phyloP scores from a whole-genome alignment of 2,797 vertebrate genomes.

The Cyprinodon diabolis region DNA sequence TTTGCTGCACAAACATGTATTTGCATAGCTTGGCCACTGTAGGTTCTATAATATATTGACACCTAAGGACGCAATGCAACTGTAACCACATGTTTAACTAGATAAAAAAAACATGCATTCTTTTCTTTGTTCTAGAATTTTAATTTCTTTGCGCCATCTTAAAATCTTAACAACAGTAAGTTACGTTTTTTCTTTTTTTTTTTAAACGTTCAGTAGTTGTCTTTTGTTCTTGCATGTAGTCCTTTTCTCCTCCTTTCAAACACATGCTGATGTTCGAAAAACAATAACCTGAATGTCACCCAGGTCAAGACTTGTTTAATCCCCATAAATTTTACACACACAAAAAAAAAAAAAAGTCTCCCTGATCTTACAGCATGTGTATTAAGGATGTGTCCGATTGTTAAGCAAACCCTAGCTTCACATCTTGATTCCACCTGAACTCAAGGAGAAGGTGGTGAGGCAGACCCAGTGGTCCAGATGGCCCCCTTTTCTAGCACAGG shows the following conservation, averaged over 20 bases:
- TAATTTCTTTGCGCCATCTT: neutral
- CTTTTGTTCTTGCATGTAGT: neutral
- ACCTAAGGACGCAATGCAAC: neutral
- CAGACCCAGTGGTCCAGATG: slow-evolving; percentile 59
- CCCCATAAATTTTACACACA: slow-evolving; percentile 38
- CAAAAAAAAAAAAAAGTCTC: slow-evolving; percentile 30
- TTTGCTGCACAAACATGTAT: too few relatives aligned
- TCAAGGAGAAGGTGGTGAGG: slow-evolving; percentile 35
- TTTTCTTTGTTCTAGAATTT: neutral
- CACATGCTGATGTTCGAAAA: slow-evolving; percentile 18
- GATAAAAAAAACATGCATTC: neutral
- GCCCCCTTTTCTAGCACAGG: slow-evolving; percentile 43
- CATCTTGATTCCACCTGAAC: slow-evolving; percentile 81
- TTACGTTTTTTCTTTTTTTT: neutral
- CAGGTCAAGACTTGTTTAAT: slow-evolving; percentile 45
- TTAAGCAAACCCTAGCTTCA: slow-evolving; percentile 53
- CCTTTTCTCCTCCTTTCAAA: slow-evolving; percentile 5
- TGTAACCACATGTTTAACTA: neutral
- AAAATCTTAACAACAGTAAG: neutral
- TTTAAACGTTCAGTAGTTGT: neutral
- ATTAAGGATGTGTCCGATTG: slow-evolving; percentile 43
- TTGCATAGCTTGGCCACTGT: too few relatives aligned
- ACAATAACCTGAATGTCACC: slow-evolving; percentile 10
- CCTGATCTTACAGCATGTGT: slow-evolving; percentile 33
- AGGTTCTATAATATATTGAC: neutral